Conservation (phyloP, 64 coral and sea anemone species). For the Pocillopora verrucosa region DNA sequence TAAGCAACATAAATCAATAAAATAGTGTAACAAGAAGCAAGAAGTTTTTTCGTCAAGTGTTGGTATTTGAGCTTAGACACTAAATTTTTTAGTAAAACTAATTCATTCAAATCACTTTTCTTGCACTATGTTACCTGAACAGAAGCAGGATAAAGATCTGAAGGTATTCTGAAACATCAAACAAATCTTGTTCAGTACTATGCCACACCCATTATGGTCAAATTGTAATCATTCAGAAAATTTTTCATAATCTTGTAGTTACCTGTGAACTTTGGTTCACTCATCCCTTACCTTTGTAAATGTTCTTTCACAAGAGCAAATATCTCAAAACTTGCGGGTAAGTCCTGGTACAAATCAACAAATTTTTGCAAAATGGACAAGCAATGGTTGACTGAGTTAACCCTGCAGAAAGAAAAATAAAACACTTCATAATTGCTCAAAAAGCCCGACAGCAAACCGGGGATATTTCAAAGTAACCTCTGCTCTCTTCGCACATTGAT, state of each 20-base stretch:
- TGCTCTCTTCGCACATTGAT: too few species aligned
- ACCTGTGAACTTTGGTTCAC: not conserved
- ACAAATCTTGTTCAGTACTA: not conserved
- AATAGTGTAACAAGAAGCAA: not conserved
- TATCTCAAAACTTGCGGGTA: conserved; percentile 73
- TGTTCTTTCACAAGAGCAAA: conserved; percentile 69
- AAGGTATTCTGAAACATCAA: conserved; percentile 52
- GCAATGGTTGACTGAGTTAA: conserved; percentile 66
- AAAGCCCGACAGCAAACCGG: not conserved
- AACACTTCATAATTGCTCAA: not conserved
- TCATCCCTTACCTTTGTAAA: conserved; percentile 73
- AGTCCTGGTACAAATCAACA: conserved; percentile 67
- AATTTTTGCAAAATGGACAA: conserved; percentile 59
- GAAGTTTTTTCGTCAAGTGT: not conserved
- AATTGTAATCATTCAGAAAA: too few species aligned
- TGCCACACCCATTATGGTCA: too few species aligned
- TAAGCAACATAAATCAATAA: too few species aligned
- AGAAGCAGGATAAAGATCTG: conserved; percentile 40
- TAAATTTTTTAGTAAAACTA: not conserved
- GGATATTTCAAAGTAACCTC: not conserved
- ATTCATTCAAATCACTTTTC: not conserved
- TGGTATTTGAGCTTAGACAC: not conserved
- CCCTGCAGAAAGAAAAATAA: conserved; percentile 42
- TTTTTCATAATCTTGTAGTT: too few species aligned
- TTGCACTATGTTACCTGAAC: conserved; percentile 45